Percentiles rank a stretch among this genome's conserved stretches.
Evolutionary conservation across 2,888 invertebrate species (phyloP).

Genomic region (Nomada flava): DNA sequence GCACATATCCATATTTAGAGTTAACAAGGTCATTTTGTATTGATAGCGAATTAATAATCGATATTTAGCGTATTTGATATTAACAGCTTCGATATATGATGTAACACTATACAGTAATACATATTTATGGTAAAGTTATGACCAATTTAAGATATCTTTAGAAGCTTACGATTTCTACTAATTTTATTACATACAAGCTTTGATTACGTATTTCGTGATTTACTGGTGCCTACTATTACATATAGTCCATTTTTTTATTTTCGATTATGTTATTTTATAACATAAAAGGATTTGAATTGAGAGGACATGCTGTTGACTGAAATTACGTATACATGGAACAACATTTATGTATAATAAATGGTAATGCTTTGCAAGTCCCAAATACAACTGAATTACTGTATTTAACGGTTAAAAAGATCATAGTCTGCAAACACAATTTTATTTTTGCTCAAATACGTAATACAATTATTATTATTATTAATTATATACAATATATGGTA

Average conservation of each 20-base stretch:
- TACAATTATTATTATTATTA: no score
- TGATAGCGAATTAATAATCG: conserved; percentile 26
- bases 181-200: conserved; percentile 8
- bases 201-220: background rate
- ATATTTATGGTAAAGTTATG: conserved; percentile 73
- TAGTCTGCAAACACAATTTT: no score
- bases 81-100: conserved; percentile 67
- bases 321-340: no score
- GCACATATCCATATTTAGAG: background rate
- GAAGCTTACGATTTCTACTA: conserved; percentile 19
- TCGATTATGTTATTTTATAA: no score
- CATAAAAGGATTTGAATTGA: no score
- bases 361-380: no score
- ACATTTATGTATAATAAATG: no score
- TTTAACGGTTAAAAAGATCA: no score
- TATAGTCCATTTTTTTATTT: background rate
- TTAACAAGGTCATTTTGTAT: conserved; percentile 24
- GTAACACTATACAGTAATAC: conserved; percentile 78
- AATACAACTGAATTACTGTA: no score
- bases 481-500: no score
- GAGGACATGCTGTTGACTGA: no score
- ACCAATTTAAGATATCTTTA: conserved; percentile 63
- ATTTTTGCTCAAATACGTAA: no score
- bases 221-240: background rate
- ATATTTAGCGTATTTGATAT: conserved; percentile 31